Evolutionary conservation across 92 coral and sea anemone species (phyloP), one percentile per base, ranked within the genome.

Genomic region (Zoanthus sansibaricus): DNA sequence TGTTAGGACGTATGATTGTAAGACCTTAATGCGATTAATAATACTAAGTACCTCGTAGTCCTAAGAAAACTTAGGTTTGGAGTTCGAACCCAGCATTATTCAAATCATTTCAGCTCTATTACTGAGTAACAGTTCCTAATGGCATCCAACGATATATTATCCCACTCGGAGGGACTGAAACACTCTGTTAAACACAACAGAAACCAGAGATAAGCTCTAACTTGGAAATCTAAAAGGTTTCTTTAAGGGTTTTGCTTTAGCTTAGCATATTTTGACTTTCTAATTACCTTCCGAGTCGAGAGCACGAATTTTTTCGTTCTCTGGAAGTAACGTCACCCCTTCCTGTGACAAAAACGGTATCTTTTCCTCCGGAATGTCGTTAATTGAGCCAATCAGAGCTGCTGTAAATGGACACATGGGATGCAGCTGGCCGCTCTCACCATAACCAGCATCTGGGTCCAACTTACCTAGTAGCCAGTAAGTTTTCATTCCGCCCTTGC

Each of bases 401-500:
- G 79, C 67, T 46, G 87, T 73, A 48, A 83, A 83, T 0, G 79
- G 78, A 44, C 87, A 73, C 87, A 71, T 73, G 69, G 77, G 78
- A 21, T 73, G 87, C 13, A 76, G 45, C 8, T 86, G 83, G 17
- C 74, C 84, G 0, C 74, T 72, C 11, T 61, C 42, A n/a, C 84
- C 84, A 48, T 79, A 79, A 14, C 84, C 84, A 18, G 84, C 84
- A 30, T 79, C 84, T 62, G 84, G 75, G 18, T 91, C 91, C 13
- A 66, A 51, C 49, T 78, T 62, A 8, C 98, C 98, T 45, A 94
- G 67, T 51, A 94, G 86, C 98, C 98, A 94, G 86, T 78, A 94
- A 1, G 98, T 94, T 82, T 91, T 93, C 98, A 94, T 94, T 37
- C 95, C 98, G 7, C 98, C 98, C 79, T 94, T 94, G 11, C 98